Base-by-base conservation (phyloP, 2,888 invertebrate species). In the Agonopterix arenella region DNA sequence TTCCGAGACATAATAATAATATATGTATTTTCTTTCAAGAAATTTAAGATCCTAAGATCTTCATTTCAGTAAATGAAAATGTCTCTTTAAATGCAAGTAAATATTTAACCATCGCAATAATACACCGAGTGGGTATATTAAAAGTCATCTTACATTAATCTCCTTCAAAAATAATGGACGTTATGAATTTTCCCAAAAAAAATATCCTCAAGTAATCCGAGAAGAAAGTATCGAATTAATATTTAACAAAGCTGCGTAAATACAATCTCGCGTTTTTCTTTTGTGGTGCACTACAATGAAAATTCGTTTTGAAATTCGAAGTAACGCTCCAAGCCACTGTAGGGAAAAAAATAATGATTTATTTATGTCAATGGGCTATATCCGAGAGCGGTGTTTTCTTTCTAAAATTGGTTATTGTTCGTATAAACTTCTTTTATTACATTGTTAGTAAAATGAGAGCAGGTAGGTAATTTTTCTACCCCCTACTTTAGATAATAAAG, bases 211-310 rank as follows among this genome's bases (percentile, higher is more conserved):
- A 74, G 84, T 77, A 82, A 83, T 73, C 69, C 66, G 78, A 84
- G 81, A 80, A 76, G 80, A 83, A 80, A 72, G 85, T 84, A 88
- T 85, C 86, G 78, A 84, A 88, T 89, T 88, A 88, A 83, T 80
- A 80, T 88, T 86, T 85, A 85, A 86, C 84, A 84, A 86, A 77
- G 81, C 77, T 62, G 55, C 68, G 73, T 77, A 76, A 80, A 79
- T 76, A 77, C 62, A 73, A 66, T 60, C 68, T 64, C 73, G 68
- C 72, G 62, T 80, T 84, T 83, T 86, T 84, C 88, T 85, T 84
- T 88, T 89, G 88, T 88, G 76, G 77, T 69, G 60, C 74, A 75
- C 77, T 73, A 86, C 84, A 89, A 86, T 86, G 84, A 79, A 84
- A 81, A 80, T 80, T 83, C 79, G 71, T 79, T 78, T 73, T 58